Evolutionary conservation across 2,888 invertebrate species (phyloP).

Genomic region (Eupsilia transversa): DNA sequence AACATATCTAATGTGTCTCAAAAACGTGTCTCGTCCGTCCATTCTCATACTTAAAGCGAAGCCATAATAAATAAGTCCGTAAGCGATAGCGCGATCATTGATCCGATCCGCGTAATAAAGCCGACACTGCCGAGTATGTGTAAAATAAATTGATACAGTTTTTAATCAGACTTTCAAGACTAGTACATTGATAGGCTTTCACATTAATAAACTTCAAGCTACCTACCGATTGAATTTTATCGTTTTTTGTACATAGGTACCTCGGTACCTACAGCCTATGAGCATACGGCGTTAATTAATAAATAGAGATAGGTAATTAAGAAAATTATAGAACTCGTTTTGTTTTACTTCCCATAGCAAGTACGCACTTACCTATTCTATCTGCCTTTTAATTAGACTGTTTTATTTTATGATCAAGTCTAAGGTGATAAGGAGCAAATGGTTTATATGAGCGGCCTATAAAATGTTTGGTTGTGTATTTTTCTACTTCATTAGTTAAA

Average conservation of each 20-base stretch:
- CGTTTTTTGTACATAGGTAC: background rate
- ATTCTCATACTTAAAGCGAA: too few species aligned
- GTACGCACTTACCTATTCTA: too few species aligned
- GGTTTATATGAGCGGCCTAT: background rate
- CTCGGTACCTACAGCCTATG: background rate
- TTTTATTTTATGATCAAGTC: background rate
- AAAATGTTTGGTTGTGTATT: background rate
- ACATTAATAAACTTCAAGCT: background rate
- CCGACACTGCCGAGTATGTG: too few species aligned
- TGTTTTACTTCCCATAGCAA: background rate
- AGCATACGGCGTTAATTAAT: background rate
- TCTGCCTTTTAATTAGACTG: background rate
- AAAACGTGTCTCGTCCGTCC: background rate
- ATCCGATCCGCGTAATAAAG: background rate
- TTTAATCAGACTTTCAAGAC: background rate
- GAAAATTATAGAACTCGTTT: slow-evolving; percentile 8
- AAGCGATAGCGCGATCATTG: background rate
- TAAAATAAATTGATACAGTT: too few species aligned
- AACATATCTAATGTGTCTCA: background rate
- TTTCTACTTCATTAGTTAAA: background rate
- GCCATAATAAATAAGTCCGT: too few species aligned
- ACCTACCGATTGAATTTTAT: background rate
- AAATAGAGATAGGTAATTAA: background rate
- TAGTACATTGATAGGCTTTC: background rate
- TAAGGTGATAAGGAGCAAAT: background rate